phyloP scores from a whole-genome alignment of 2,113 vertebrate species.

The Lates calcarifer region DNA sequence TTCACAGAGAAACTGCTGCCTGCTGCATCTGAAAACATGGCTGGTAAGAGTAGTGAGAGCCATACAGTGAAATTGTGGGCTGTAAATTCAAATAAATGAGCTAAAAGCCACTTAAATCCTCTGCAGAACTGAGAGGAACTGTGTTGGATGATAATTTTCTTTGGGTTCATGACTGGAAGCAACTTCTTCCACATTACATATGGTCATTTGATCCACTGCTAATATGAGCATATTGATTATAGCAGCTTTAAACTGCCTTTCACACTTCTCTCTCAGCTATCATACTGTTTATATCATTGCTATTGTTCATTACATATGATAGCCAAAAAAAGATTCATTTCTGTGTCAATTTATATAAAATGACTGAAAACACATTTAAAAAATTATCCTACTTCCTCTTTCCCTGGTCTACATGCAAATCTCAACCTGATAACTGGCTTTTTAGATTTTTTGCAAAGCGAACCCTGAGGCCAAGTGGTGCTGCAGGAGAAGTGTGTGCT shows the following conservation, averaged over 20 bases:
- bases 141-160: not conserved
- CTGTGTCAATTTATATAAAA: not conserved
- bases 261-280: not conserved
- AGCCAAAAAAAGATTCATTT: not conserved
- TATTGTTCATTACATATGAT: not conserved
- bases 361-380: not conserved
- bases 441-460: not conserved
- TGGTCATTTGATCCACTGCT: not conserved
- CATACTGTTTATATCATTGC: not conserved
- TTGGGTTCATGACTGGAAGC: not conserved
- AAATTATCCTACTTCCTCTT: not conserved
- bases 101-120: too few relatives aligned
- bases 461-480: not conserved
- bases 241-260: not conserved
- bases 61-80: too few relatives aligned
- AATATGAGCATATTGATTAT: not conserved
- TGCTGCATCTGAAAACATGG: not conserved
- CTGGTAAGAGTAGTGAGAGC: not conserved
- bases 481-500: not conserved
- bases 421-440: not conserved
- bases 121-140: not conserved
- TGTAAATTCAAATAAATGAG: too few relatives aligned
- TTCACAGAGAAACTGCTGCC: too few relatives aligned
- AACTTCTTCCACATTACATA: not conserved
- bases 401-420: not conserved